These are phyloP conservation scores for Agapornis canus DNA, from an alignment of 2,797 vertebrate species.

Conservation along the genomic window DNA sequence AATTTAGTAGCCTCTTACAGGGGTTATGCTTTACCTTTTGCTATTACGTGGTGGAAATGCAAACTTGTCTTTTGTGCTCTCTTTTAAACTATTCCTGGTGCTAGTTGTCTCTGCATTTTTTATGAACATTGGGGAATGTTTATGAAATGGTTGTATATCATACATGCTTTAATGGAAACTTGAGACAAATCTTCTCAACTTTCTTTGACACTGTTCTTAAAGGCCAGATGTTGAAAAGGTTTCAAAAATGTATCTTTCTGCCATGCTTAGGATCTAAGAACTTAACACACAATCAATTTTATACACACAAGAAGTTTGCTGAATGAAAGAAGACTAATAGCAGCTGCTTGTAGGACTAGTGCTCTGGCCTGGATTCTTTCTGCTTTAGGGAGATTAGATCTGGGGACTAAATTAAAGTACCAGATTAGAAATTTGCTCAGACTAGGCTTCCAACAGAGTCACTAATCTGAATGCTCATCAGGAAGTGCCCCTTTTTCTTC, in stretches of 20 bases:
- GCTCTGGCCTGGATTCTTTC: not conserved
- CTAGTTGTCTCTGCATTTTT: not conserved
- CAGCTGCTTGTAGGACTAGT: not conserved
- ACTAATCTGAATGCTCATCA: not conserved
- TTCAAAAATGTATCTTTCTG: conserved; percentile 2
- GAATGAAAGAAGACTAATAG: not conserved
- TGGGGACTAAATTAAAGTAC: not conserved
- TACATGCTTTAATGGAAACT: not conserved
- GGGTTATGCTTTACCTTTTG: not conserved
- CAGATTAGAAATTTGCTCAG: not conserved
- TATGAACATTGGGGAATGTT: not conserved
- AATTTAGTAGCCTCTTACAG: not conserved
- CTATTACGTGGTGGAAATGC: not conserved
- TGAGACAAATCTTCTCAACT: conserved; percentile 9
- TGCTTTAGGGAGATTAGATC: not conserved
- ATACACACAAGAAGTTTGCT: not conserved
- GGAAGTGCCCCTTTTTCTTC: not conserved
- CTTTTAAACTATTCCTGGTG: not conserved
- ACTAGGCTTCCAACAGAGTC: not conserved
- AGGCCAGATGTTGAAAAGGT: conserved; percentile 7
- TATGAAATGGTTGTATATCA: not conserved
- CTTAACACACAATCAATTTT: not conserved
- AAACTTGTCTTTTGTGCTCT: not conserved
- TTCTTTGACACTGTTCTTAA: not conserved
- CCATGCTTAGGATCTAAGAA: not conserved